Evolutionary conservation across 2,797 vertebrate species (phyloP), one percentile per base, ranked within the genome.

Genomic region (Malurus leucopterus): DNA sequence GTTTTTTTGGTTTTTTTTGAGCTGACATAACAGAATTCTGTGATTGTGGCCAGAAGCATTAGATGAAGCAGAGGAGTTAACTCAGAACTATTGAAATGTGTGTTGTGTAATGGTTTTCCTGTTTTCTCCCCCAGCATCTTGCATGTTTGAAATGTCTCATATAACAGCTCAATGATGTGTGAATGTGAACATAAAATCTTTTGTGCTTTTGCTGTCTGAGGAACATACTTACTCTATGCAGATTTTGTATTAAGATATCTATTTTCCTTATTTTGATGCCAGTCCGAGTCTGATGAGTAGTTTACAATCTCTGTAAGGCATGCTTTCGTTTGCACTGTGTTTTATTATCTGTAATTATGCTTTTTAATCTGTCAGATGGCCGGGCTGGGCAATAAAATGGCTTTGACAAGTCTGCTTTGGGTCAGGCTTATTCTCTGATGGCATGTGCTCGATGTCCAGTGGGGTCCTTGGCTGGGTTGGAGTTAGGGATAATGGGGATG

Each of bases 381-480:
- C 54, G 57, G 61, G 16, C n/a, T 32, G 40, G 38, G 29, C 27
- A 47, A 24, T 75, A 53, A 64, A 73, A 38, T 1, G 11, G 41
- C 38, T 80, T 53, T 85, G 72, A 53, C 43, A 64, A 38, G 38
- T 70, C 29, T 72, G 8, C 68, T 70, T 59, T 72, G 41, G 26
- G 46, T 46, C 50, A n/a, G 69, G 58, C 8, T 76, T 51, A 8
- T 16, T 74, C n/a, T 75, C 0, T 29, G 19, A 19, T 49, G 44
- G 53, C 29, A 20, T 2, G 3, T 70, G n/a, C n/a, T 53, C 8
- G 1, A 3, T 32, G 27, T 29, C 26, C 11, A 1, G 21, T 7
- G 47, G 12, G 43, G 5, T 65, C 32, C n/a, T 21, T 30, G 80
- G 9, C 41, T 46, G 75, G 19, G 15, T 13, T 70, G 54, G 58